Conservation (phyloP, 2,113 vertebrate species). For the Eolophus roseicapilla region DNA sequence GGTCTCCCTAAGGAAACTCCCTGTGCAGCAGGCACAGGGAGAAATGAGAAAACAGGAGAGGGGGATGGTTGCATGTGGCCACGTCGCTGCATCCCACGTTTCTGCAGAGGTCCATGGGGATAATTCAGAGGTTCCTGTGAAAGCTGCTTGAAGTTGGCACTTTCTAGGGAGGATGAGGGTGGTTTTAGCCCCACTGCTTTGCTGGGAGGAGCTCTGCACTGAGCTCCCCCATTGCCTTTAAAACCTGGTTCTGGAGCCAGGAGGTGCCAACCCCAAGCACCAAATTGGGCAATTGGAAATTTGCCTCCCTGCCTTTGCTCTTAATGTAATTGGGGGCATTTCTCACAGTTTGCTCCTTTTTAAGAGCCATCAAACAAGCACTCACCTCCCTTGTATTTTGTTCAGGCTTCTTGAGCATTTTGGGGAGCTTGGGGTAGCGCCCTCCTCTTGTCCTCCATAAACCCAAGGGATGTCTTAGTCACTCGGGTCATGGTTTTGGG, state of each 20-base stretch:
- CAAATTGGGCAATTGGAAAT: not conserved
- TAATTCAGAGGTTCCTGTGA: not conserved
- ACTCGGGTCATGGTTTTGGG: fast-evolving
- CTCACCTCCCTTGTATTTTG: fast-evolving
- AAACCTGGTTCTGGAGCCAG: not conserved
- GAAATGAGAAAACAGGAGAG: not conserved
- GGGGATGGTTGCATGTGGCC: fast-evolving
- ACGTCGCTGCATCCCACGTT: fast-evolving
- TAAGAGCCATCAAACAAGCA: not conserved
- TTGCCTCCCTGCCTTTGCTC: not conserved
- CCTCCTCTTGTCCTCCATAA: not conserved
- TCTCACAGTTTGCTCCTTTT: not conserved
- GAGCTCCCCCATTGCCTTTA: not conserved
- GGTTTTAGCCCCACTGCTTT: not conserved
- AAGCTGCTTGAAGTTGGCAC: fast-evolving
- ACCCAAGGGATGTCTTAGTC: not conserved
- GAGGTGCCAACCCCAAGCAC: not conserved
- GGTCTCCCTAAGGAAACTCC: not conserved
- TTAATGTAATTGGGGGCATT: fast-evolving
- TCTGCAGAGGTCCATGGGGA: fast-evolving
- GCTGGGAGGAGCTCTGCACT: not conserved
- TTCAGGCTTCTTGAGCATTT: fast-evolving
- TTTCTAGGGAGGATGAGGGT: not conserved
- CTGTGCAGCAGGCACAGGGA: not conserved
- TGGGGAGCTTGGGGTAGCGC: not conserved